Conservation (phyloP, 1,140 invertebrate genomes). For the Formica selysi region DNA sequence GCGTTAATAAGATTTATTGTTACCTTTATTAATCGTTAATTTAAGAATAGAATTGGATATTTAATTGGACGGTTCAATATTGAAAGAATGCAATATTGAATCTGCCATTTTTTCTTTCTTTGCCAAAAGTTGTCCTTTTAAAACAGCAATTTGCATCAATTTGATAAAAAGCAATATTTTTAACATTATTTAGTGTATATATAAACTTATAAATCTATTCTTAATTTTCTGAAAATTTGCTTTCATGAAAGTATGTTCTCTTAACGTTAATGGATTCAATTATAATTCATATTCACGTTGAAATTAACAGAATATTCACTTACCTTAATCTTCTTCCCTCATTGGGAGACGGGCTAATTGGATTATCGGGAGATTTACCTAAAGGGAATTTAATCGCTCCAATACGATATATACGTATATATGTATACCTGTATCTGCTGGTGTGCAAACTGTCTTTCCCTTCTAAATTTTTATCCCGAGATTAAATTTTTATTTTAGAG, state of each 20-base stretch:
- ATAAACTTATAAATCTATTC: neutral
- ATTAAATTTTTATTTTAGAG: constrained; percentile 13
- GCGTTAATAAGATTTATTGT: neutral
- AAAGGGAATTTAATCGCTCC: constrained; percentile 10
- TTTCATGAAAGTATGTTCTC: neutral
- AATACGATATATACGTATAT: neutral
- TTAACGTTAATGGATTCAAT: constrained; percentile 9
- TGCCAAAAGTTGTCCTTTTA: neutral
- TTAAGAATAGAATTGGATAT: neutral
- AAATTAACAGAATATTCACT: constrained; percentile 36
- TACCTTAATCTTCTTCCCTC: constrained; percentile 8
- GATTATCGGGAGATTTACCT: constrained; percentile 7
- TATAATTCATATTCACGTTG: neutral
- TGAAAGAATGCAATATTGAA: neutral
- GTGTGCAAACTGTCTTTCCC: neutral
- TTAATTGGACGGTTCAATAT: neutral
- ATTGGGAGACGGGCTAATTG: neutral
- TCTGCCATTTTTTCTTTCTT: neutral
- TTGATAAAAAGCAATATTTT: constrained; percentile 1
- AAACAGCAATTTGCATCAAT: constrained; percentile 1
- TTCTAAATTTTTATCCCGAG: neutral
- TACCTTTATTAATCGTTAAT: neutral
- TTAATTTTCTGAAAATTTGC: constrained; percentile 7
- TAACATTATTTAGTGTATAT: neutral
- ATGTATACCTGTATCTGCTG: neutral